Evolutionary conservation across 2,113 vertebrate genomes (phyloP), one percentile per base, ranked within the genome.

Genomic region (Anas platyrhynchos): DNA sequence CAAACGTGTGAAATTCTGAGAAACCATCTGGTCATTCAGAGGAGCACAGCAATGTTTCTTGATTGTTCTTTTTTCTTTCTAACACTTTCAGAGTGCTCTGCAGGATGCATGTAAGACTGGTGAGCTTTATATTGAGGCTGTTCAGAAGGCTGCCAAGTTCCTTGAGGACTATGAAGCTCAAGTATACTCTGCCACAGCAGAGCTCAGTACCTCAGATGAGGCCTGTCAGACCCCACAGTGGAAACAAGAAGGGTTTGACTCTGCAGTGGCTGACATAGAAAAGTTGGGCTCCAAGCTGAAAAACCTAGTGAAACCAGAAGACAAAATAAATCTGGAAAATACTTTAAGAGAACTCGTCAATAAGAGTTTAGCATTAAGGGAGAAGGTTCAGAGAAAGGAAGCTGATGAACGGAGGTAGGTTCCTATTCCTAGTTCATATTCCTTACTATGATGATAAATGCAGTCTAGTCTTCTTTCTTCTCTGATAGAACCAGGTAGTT

Each of bases 211-310:
- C 55, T 93, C 92, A 12, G 78, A 91, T 62, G 76, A 97, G 32
- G 88, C 97, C 13, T 92, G 83, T 63, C 97, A 95, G 13, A 73
- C 71, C 85, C 46, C 52, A 95, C 77, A 34, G 11, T 20, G 88
- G 93, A 7, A 96, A 95, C 96, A 98, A 78, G 94, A 98, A 41
- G 97, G 98, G n/a, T 97, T 99, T 86, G 97, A 98, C 61, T 95
- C 95, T 32, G 76, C 97, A 13, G 59, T 98, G 44, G 93, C 95
- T 50, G 73, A 97, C 63, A 88, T 99, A 43, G 97, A 98, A 93
- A 95, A 88, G 18, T 93, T 98, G 68, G 83, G 54, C 3, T 86
- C 95, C 22, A 94, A 97, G 26, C 46, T 99, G 88, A 91, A 96
- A 41, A 90, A 75, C 36, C 13, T 98, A 21, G 96, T 86, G 67